These are phyloP conservation scores for Zapornia atra DNA, from an alignment of 2,113 vertebrate species.

Conservation along the genomic window DNA sequence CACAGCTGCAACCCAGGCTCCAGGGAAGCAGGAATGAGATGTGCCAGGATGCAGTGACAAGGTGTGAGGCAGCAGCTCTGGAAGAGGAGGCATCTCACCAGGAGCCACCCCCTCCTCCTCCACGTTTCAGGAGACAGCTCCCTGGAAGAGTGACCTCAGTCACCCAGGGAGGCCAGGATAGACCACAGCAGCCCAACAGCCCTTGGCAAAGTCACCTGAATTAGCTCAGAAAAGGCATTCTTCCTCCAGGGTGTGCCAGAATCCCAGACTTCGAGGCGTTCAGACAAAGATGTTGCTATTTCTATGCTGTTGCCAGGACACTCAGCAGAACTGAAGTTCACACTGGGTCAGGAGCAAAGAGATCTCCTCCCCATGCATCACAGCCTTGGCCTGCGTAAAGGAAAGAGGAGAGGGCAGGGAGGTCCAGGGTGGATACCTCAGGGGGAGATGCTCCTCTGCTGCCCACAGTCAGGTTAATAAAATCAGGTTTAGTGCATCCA, in stretches of 20 bases:
- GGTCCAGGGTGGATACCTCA: background rate
- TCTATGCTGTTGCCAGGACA: background rate
- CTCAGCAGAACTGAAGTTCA: background rate
- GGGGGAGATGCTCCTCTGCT: background rate
- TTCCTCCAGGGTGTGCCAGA: conserved; percentile 24
- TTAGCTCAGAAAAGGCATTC: background rate
- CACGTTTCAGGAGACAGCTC: background rate
- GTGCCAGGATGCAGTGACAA: background rate
- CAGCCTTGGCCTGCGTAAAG: background rate
- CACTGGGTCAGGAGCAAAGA: background rate
- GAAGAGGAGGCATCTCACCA: fast-evolving
- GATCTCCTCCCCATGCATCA: background rate
- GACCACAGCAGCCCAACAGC: background rate
- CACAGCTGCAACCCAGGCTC: background rate
- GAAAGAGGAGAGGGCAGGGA: background rate
- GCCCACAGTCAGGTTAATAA: background rate
- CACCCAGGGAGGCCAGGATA: fast-evolving
- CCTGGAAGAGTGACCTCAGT: background rate
- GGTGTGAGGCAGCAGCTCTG: background rate
- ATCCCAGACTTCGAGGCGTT: background rate
- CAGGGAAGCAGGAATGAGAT: background rate
- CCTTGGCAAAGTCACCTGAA: background rate
- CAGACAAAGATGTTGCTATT: background rate
- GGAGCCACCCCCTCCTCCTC: background rate
- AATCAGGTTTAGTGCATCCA: background rate